These are phyloP conservation scores for Eilema caniola DNA, from an alignment of 2,888 invertebrate species.

Conservation along the genomic window DNA sequence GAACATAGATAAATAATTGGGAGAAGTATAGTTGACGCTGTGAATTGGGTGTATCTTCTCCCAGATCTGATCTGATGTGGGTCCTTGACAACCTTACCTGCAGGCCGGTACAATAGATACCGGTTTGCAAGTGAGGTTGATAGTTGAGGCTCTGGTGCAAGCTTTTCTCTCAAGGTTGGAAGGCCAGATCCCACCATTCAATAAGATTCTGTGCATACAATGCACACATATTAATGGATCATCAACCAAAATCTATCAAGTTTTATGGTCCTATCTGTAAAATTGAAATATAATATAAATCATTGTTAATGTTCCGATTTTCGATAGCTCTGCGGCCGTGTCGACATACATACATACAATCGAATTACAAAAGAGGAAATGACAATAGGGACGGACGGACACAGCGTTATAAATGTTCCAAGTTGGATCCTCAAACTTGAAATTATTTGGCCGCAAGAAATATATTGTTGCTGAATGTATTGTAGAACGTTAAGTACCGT, in stretches of 20 bases:
- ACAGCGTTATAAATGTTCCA: slow-evolving; percentile 11
- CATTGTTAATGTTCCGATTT: not conserved
- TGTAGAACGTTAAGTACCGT: not conserved
- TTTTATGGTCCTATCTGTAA: not conserved
- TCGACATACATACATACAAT: slow-evolving; percentile 11
- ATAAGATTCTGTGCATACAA: not conserved
- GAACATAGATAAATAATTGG: too few species aligned
- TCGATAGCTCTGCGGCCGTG: slow-evolving; percentile 1
- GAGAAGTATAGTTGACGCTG: too few species aligned
- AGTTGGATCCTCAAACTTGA: slow-evolving; percentile 3
- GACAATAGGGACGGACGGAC: slow-evolving; percentile 18
- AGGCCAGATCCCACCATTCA: not conserved
- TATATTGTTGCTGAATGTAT: slow-evolving; percentile 8
- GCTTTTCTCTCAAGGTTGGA: not conserved
- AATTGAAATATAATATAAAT: not conserved
- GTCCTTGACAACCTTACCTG: too few species aligned
- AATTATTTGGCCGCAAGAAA: slow-evolving; percentile 10
- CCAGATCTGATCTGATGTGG: too few species aligned
- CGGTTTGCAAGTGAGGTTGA: too few species aligned
- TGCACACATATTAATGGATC: too few species aligned
- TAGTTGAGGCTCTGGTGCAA: not conserved
- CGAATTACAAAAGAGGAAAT: slow-evolving; percentile 16
- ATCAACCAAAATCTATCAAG: too few species aligned
- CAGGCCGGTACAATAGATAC: too few species aligned
- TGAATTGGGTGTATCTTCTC: too few species aligned